Evolutionary conservation across 2,797 vertebrate genomes (phyloP).

Genomic region (Malacoctenus gilli): DNA sequence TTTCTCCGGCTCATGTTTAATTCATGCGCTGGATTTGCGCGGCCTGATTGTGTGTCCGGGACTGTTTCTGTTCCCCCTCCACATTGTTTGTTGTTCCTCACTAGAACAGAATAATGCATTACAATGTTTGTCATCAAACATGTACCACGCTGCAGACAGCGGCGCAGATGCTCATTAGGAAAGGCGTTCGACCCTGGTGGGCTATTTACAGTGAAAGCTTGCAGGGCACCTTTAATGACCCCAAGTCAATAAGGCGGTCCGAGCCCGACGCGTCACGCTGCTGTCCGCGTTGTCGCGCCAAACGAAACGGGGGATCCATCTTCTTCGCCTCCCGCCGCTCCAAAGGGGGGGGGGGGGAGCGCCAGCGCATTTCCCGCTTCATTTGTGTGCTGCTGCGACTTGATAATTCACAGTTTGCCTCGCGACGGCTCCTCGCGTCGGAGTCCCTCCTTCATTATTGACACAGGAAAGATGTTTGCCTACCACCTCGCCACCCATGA

Average conservation of each 20-base stretch:
- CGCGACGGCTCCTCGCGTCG: constrained; percentile 22
- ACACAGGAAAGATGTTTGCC: constrained; percentile 58
- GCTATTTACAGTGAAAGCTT: constrained; percentile 45
- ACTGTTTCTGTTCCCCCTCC: background rate
- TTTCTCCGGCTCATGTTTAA: constrained; percentile 63
- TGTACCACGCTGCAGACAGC: constrained; percentile 32
- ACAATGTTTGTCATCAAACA: constrained; percentile 59
- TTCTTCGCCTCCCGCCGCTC: constrained; percentile 5
- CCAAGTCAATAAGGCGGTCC: constrained; percentile 38
- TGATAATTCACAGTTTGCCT: constrained; percentile 39
- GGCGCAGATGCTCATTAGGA: constrained; percentile 67
- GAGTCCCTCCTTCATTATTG: constrained; percentile 62
- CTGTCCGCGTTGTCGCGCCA: constrained; percentile 27
- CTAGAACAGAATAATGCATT: constrained; percentile 67
- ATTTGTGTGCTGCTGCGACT: constrained; percentile 40
- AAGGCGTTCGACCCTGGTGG: constrained; percentile 47
- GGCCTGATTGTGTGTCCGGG: constrained; percentile 45
- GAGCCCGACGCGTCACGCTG: constrained; percentile 27
- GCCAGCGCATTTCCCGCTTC: constrained; percentile 29
- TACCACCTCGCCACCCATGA: constrained; percentile 59
- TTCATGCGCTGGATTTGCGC: constrained; percentile 58
- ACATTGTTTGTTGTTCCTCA: constrained; percentile 60
- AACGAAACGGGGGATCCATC: constrained; percentile 46
- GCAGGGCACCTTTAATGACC: constrained; percentile 49
- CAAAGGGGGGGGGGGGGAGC: constrained; percentile 22